These are phyloP conservation scores for Aplochiton taeniatus DNA, from an alignment of 2,797 vertebrate genomes.

Conservation along the genomic window DNA sequence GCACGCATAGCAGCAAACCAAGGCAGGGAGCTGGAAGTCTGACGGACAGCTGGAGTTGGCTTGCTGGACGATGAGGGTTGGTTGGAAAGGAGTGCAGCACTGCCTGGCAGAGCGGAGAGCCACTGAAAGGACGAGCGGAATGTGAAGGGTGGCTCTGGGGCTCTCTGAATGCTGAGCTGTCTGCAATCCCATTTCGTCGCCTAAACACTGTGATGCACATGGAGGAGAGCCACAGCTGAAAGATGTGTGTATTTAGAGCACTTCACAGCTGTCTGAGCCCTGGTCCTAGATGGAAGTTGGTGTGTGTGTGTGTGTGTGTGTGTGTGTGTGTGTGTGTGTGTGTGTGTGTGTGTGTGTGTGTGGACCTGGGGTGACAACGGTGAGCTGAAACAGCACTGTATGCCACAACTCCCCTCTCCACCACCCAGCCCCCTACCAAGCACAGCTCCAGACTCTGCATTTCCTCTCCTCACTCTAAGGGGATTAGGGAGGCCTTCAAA, in stretches of 20 bases:
- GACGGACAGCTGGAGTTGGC: slow-evolving; percentile 18
- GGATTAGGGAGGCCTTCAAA: slow-evolving; percentile 79
- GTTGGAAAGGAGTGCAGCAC: slow-evolving; percentile 53
- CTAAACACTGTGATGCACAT: slow-evolving; percentile 57
- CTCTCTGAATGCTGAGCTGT: slow-evolving; percentile 62
- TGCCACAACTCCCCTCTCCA: slow-evolving; percentile 24
- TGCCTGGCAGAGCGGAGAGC: slow-evolving; percentile 37
- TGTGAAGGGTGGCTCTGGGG: slow-evolving; percentile 59
- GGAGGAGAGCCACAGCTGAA: slow-evolving; percentile 64
- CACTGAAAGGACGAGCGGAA: background rate
- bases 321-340: slow-evolving; percentile 13
- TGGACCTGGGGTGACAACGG: background rate
- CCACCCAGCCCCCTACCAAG: slow-evolving; percentile 34
- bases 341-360: background rate
- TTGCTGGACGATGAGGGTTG: slow-evolving; percentile 39
- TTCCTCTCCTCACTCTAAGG: slow-evolving; percentile 59
- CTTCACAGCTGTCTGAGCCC: slow-evolving; percentile 52
- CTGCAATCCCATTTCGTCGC: slow-evolving; percentile 71
- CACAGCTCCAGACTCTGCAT: slow-evolving; percentile 48
- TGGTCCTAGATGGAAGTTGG: slow-evolving; percentile 29
- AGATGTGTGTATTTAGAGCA: slow-evolving; percentile 41
- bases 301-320: slow-evolving; percentile 3
- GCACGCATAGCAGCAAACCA: slow-evolving; percentile 17
- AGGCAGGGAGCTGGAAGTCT: background rate
- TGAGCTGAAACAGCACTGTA: slow-evolving; percentile 15